Base-by-base conservation (phyloP, 1,140 invertebrate species). In the Drosophila pachea region DNA sequence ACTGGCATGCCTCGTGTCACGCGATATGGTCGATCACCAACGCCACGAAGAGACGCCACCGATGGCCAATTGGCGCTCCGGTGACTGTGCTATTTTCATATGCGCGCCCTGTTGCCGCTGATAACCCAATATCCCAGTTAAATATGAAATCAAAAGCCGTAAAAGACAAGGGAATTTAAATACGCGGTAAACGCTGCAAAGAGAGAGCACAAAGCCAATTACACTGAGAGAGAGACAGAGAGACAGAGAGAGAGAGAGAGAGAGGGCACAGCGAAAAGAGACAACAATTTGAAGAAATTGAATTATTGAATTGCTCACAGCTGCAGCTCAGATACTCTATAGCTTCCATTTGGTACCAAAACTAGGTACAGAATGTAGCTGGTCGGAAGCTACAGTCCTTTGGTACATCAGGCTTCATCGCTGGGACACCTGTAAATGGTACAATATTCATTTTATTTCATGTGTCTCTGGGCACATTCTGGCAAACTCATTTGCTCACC, bases 71-170 rank as follows among this genome's bases (percentile, higher is more conserved):
- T n/a, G 36, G 36, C 38, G 33, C 58, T 33, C 49, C 45, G 62
- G 59, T 47, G 72, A 55, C 64, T 79, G 76, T 71, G 73, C 68
- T 79, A 84, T 83, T 84, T 84, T 79, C 70, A 84, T 79, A 84
- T 84, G 79, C 79, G 67, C 60, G 59, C 66, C 60, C 52, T 67
- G 79, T 84, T 79, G 69, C 58, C 81, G 65, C 79, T 84, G 81
- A 84, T 84, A 84, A 84, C 79, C 79, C 81, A 84, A 61, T 86
- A 84, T 84, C 79, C 79, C 79, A 84, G 76, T 86, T 84, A 79
- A 86, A 79, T 79, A 69, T 84, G 49, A 64, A 76, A 84, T 61
- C 64, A 67, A 86, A 76, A 84, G 73, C 76, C 79, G 50, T 71
- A 79, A 76, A 79, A 66, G 61, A 61, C 61, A 61, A 68, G 72